Evolutionary conservation across 2,113 vertebrate genomes (phyloP), one percentile per base, ranked within the genome.

Genomic region (Microcebus ravelobensis): DNA sequence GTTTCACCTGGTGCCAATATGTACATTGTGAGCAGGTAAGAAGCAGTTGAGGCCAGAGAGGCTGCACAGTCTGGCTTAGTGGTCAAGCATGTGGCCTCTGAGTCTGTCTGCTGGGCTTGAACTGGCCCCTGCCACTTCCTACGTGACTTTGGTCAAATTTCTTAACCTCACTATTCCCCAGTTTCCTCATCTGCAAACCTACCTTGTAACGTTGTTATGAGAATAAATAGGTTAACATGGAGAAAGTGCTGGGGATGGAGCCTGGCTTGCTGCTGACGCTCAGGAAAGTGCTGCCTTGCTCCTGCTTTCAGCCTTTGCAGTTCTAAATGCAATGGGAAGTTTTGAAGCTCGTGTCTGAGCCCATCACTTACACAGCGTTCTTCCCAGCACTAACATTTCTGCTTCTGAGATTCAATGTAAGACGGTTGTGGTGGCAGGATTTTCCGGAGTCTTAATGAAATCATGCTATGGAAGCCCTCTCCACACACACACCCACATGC

Each of bases 1-100:
- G 6, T 87, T 68, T 96, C n/a, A 31, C 34, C 25, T 25, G n/a
- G 39, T 25, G 5, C 2, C 85, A 57, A 15, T 61, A 74, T 52
- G 71, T 96, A 97, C 97, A 88, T 73, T 81, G 29, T 61, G 77
- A 96, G 86, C 70, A 91, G 67, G 34, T 70, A n/a, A 77, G 20
- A 92, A 94, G 65, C 90, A 77, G 86, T 96, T 86, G 73, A 96
- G 59, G 3, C 48, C 11, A 34, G 36, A 67, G 36, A 67, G 36
- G 27, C 50, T 42, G 7, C 8, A 23, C 0, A 0, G 15, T 18
- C 31, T 36, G 65, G 67, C 27, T 61, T n/a, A 7, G 18, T 70
- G 29, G 36, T 52, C 45, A 57, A 36, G 68, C 68, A 18, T 3
- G 21, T 55, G 13, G 21, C 61, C 48, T 57, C 27, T 0, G 1